Conservation (phyloP, 2,113 vertebrate genomes). For the Otocyon megalotis region DNA sequence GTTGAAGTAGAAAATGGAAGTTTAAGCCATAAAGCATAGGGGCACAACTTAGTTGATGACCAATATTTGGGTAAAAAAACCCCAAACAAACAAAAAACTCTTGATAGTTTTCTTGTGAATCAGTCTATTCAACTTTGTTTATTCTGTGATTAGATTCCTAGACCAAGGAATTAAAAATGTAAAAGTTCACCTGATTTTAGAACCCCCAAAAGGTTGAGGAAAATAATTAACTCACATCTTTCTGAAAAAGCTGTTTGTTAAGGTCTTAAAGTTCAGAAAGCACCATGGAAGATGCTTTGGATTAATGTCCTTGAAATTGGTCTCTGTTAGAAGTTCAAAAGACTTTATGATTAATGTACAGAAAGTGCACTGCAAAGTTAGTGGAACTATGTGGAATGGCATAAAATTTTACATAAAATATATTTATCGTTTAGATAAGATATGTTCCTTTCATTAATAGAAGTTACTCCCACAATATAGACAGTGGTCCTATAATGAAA, state of each 20-base stretch:
- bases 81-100: not conserved
- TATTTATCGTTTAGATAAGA: not conserved
- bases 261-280: not conserved
- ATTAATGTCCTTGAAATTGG: conserved; percentile 13
- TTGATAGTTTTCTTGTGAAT: not conserved
- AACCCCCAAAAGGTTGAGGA: not conserved
- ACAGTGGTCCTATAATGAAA: conserved; percentile 6
- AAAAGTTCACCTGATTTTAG: not conserved
- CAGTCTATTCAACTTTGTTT: not conserved
- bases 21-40: not conserved
- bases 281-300: not conserved
- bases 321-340: not conserved
- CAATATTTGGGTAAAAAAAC: not conserved
- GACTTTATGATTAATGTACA: not conserved
- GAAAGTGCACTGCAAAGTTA: not conserved
- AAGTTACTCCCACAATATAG: not conserved
- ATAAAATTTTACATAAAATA: conserved; percentile 37
- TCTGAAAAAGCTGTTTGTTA: not conserved
- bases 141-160: not conserved
- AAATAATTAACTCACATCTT: not conserved
- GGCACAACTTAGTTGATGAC: not conserved
- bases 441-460: conserved; percentile 10
- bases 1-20: not conserved
- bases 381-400: not conserved
- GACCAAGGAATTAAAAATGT: not conserved